phyloP scores from a whole-genome alignment of 2,888 invertebrate species.

The Caenorhabditis panamensis region DNA sequence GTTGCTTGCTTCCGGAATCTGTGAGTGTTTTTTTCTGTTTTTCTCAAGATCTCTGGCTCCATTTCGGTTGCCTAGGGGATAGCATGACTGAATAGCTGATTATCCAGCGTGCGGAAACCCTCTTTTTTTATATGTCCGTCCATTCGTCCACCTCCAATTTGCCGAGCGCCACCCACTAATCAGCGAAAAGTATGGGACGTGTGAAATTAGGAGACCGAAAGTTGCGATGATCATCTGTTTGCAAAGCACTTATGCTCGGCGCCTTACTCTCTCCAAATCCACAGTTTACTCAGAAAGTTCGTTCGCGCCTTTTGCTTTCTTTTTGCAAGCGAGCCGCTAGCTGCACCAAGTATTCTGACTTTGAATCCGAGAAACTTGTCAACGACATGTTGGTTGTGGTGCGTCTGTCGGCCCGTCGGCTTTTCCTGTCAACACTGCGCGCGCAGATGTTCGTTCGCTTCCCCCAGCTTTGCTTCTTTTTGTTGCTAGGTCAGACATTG shows the following conservation, averaged over 20 bases:
- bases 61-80: not conserved
- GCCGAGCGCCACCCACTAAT: not conserved
- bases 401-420: too few species aligned
- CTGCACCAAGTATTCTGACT: not conserved
- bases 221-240: conserved; percentile 33
- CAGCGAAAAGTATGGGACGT: not conserved
- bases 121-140: not conserved
- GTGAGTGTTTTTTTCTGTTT: not conserved
- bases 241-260: conserved; percentile 28
- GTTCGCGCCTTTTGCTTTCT: conserved; percentile 14
- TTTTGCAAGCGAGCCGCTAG: not conserved
- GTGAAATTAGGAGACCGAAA: conserved; percentile 16
- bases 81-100: not conserved
- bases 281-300: conserved; percentile 8
- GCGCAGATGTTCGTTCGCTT: conserved; percentile 25
- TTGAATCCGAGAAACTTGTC: conserved; percentile 6
- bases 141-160: not conserved
- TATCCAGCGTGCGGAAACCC: not conserved
- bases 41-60: not conserved
- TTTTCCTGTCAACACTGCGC: conserved; percentile 17
- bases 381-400: conserved; percentile 1
- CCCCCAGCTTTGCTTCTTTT: not conserved
- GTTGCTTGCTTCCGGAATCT: not conserved
- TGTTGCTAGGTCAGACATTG: conserved; percentile 24
- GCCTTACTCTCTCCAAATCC: conserved; percentile 2